Evolutionary conservation across 1,140 invertebrate genomes (phyloP).

Genomic region (Micrasema longulum): DNA sequence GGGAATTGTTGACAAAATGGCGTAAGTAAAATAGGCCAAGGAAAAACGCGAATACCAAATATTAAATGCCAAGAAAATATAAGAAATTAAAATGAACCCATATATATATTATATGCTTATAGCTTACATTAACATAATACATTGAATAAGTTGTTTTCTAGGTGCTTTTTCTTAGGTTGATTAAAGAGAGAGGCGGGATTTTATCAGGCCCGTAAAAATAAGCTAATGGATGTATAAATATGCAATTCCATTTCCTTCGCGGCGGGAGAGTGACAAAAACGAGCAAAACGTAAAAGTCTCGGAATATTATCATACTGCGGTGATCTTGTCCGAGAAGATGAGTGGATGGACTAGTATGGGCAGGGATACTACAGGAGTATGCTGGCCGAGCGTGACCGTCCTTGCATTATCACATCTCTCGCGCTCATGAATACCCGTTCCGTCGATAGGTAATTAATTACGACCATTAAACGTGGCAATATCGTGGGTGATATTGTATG

Average conservation of each 20-base stretch:
- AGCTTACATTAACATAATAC: too few species aligned
- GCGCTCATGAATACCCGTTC: slow-evolving; percentile 26
- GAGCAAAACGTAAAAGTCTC: slow-evolving; percentile 5
- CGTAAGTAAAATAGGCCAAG: not conserved
- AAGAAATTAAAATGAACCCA: too few species aligned
- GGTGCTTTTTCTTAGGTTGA: too few species aligned
- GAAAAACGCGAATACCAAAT: not conserved
- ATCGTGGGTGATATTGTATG: slow-evolving; percentile 8
- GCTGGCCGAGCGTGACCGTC: slow-evolving; percentile 6
- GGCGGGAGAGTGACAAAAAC: slow-evolving; percentile 8
- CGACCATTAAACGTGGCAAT: slow-evolving; percentile 13
- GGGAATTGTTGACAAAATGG: slow-evolving; percentile 6
- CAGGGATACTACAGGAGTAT: not conserved
- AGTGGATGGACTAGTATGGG: slow-evolving; percentile 3
- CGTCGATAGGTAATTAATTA: slow-evolving; percentile 28
- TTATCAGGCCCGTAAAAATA: not conserved
- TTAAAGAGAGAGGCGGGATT: too few species aligned
- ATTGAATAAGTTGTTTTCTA: too few species aligned
- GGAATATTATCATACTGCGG: slow-evolving; percentile 7
- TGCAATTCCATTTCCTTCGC: not conserved
- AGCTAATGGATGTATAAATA: slow-evolving; percentile 3
- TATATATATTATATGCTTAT: too few species aligned
- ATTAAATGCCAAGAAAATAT: too few species aligned
- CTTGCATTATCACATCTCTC: slow-evolving; percentile 33
- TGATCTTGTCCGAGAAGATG: slow-evolving; percentile 35